phyloP scores from a whole-genome alignment of 2,797 vertebrate species.

The Tiaroga cobitis region DNA sequence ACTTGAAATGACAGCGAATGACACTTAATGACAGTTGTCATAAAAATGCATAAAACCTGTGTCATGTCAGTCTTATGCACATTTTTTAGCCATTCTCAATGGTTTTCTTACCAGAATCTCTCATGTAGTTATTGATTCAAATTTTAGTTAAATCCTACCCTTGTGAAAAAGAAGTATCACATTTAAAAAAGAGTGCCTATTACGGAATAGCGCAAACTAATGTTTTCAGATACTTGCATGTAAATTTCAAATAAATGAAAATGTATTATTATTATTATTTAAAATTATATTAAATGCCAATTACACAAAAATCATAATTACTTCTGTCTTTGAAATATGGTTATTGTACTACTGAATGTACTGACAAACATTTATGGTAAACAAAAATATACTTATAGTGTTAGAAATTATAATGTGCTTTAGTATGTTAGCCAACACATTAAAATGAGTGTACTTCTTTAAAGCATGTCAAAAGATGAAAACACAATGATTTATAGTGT shows the following conservation, averaged over 20 bases:
- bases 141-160: neutral
- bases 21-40: too few relatives aligned
- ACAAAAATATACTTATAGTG: neutral
- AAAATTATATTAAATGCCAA: neutral
- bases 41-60: too few relatives aligned
- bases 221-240: neutral
- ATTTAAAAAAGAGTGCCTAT: neutral
- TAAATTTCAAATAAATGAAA: neutral
- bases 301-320: too few relatives aligned
- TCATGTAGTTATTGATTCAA: neutral
- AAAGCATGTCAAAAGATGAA: neutral
- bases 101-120: slow-evolving; percentile 3
- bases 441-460: neutral
- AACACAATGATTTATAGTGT: neutral
- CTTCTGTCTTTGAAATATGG: neutral
- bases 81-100: neutral
- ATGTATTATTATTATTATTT: neutral
- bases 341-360: neutral
- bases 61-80: too few relatives aligned
- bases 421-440: neutral
- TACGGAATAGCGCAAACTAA: neutral
- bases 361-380: neutral
- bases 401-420: neutral
- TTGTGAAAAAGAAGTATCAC: neutral
- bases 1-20: too few relatives aligned